A percentile compares a stretch with the other conserved stretches of the same genome.
Evolutionary conservation across 2,797 vertebrate species (phyloP).

Genomic region (Ctenopoma multispine): DNA sequence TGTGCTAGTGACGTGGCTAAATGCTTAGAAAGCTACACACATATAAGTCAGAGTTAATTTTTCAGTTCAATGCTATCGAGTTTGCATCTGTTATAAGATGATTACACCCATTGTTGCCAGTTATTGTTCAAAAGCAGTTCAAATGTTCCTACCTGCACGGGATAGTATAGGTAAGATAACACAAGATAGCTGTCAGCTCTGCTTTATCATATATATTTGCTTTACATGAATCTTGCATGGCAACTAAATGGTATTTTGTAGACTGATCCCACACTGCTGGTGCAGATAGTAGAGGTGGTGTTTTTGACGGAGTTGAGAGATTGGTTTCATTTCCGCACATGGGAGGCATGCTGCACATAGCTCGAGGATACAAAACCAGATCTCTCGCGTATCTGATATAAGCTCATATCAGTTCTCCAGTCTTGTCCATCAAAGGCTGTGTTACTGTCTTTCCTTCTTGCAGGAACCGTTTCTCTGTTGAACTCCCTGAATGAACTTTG

Average conservation of each 20-base stretch:
- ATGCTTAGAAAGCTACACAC: not conserved
- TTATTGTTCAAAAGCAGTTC: not conserved
- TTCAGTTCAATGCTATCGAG: not conserved
- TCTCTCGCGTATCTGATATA: slow-evolving; percentile 67
- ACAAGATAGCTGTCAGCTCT: not conserved
- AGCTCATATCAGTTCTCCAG: slow-evolving; percentile 59
- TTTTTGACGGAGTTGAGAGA: slow-evolving; percentile 37
- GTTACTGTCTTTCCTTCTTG: slow-evolving; percentile 24
- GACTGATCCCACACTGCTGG: slow-evolving; percentile 22
- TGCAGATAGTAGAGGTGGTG: slow-evolving; percentile 34
- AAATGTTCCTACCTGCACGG: no score
- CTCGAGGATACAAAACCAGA: slow-evolving; percentile 53
- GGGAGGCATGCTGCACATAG: slow-evolving; percentile 62
- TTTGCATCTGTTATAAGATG: not conserved
- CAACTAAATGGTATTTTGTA: slow-evolving; percentile 3
- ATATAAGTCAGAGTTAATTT: no score
- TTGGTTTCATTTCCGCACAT: slow-evolving; percentile 66
- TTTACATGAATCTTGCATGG: slow-evolving; percentile 33
- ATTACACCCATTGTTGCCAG: not conserved
- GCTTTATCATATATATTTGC: slow-evolving; percentile 15
- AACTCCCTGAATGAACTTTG: not conserved
- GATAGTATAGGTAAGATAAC: no score
- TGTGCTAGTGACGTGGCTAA: not conserved
- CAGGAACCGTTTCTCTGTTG: slow-evolving; percentile 13
- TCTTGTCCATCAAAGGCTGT: slow-evolving; percentile 46